phyloP scores from a whole-genome alignment of 2,888 invertebrate species.

The Cyclophora punctaria region DNA sequence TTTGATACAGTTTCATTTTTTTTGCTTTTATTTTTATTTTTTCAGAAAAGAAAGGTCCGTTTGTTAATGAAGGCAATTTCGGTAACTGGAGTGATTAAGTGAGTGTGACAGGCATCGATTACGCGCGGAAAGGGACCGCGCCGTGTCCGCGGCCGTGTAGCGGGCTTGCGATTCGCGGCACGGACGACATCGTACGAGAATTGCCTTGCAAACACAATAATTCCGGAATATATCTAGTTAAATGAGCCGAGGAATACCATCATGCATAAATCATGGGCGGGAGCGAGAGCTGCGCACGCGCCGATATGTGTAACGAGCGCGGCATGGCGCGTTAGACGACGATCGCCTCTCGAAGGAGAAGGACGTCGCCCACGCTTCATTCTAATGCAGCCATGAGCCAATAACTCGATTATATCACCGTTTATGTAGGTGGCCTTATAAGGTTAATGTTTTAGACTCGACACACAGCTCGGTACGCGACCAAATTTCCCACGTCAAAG shows the following conservation, averaged over 20 bases:
- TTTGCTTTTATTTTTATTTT: conserved; percentile 11
- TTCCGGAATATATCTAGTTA: conserved; percentile 66
- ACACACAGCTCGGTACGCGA: conserved; percentile 8
- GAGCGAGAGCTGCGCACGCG: conserved; percentile 34
- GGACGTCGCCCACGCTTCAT: conserved; percentile 60
- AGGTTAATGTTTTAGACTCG: conserved; percentile 64
- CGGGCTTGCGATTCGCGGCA: conserved; percentile 47
- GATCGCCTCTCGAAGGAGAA: conserved; percentile 47
- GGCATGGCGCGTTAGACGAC: conserved; percentile 32
- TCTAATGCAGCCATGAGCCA: conserved; percentile 50
- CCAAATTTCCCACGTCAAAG: conserved; percentile 53
- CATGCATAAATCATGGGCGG: conserved; percentile 65
- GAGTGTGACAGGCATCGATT: conserved; percentile 45
- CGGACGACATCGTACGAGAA: conserved; percentile 44
- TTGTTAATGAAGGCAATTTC: conserved; percentile 59
- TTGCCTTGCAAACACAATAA: conserved; percentile 54
- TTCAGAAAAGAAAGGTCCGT: conserved; percentile 38
- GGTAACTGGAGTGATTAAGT: conserved; percentile 49
- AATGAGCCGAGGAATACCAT: conserved; percentile 56
- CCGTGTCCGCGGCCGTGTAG: conserved; percentile 16
- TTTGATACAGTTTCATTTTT: conserved; percentile 44
- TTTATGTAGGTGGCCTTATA: conserved; percentile 71
- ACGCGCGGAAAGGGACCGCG: conserved; percentile 27
- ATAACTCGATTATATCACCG: conserved; percentile 66
- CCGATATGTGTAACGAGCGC: conserved; percentile 33